Evolutionary conservation across 2,888 invertebrate species (phyloP), one percentile per base, ranked within the genome.

Genomic region (Bombylius discolor): DNA sequence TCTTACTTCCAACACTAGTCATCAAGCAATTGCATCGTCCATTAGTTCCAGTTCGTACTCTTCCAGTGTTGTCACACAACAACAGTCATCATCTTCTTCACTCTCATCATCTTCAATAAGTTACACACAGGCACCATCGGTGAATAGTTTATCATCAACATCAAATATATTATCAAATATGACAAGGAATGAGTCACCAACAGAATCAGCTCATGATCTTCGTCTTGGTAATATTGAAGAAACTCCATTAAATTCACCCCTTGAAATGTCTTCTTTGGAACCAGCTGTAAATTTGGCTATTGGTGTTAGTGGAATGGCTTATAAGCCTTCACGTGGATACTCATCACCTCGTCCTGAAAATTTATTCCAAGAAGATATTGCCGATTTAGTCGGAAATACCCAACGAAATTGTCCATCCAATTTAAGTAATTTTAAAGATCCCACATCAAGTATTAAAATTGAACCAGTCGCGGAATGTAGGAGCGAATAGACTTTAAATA

Each of bases 381-480:
- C 78, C 65, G 72, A 71, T 60, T 65, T 76, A 64, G 68, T 75
- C 61, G 64, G 51, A 13, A 51, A 55, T 23, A 13, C 55, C 4
- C 76, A 77, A 14, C 75, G 75, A 66, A 67, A 57, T 33, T 60
- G 61, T 51, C 58, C 60, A 49, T 55, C 59, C 23, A 52, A 57
- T 39, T 59, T 63, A 49, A 62, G 58, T 53, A 62, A 54, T 58
- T 66, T 74, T 61, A 74, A 80, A 67, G 76, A 76, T 64, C 72
- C 79, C 59, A 76, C 79, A 64, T 77, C 74, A 66, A 81, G 80
- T 63, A 85, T 86, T 61, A 86, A 86, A 75, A 78, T 87, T 73
- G 88, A 87, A 72, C 83, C 83, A 59, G 72, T 83, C 58, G 76
- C 81, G 58, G 81, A 81, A 68, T 80, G 80, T 65, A 79, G 81